Evolutionary conservation across 2,113 vertebrate genomes (phyloP), one percentile per base, ranked within the genome.

Genomic region (Nycticebus coucang): DNA sequence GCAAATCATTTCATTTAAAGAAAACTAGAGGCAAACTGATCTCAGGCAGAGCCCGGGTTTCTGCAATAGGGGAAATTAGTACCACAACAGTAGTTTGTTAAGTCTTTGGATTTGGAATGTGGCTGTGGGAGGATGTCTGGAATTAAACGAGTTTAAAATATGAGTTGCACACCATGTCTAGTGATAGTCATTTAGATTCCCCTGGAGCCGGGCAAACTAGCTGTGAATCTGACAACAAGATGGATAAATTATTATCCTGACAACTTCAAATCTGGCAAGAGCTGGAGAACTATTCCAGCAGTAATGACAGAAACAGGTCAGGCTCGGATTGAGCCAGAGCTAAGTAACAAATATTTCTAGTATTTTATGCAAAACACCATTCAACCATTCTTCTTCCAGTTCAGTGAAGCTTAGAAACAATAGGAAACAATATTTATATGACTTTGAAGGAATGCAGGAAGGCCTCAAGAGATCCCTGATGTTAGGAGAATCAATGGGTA

Each of bases 241-340:
- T 96, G 92, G 97, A 89, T 97, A 97, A 97, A 97, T 97, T 97
- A 95, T 97, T 95, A 95, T 94, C 89, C 87, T 96, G 96, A 97
- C 96, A 97, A 93, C 86, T 97, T 93, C 95, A 89, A 98, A 91
- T 95, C 95, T 95, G 93, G 95, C 62, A 80, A 97, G 86, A 97
- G 81, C 94, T 45, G 7, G 82, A 92, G 95, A 95, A 87, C 82
- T 82, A 60, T 80, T 96, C 59, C 80, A 95, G 85, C 7, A 0
- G 94, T 95, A 87, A 92, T 97, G 97, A 98, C 96, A 97, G 96
- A 97, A 97, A 95, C 94, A 96, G 97, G 97, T 97, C 97, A 97
- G 94, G 87, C 93, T 97, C 5, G 0, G 88, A 95, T 80, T 86
- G 80, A 97, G 95, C 88, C 79, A 83, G 75, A 95, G 89, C 88